phyloP scores from a whole-genome alignment of 2,888 invertebrate species.

The Stenoptilia bipunctidactyla region DNA sequence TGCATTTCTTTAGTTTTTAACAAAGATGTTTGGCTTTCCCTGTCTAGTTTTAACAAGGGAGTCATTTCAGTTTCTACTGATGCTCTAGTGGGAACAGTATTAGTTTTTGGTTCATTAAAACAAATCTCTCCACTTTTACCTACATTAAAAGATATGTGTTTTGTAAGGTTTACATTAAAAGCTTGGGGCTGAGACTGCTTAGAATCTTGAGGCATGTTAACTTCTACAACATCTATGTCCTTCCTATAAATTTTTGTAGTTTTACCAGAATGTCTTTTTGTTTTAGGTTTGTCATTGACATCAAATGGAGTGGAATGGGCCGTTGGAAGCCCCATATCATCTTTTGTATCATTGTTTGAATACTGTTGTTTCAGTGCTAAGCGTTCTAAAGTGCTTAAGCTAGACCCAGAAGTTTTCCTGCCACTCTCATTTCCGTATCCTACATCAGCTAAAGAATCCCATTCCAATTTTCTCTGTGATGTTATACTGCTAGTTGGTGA shows the following conservation, averaged over 20 bases:
- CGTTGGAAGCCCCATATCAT: slow-evolving; percentile 50
- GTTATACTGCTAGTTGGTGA: slow-evolving; percentile 83
- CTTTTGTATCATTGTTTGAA: slow-evolving; percentile 46
- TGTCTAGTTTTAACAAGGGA: slow-evolving; percentile 31
- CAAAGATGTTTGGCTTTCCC: slow-evolving; percentile 51
- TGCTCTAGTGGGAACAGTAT: slow-evolving; percentile 36
- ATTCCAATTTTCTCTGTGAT: slow-evolving; percentile 82
- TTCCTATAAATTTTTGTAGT: slow-evolving; percentile 46
- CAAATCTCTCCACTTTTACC: slow-evolving; percentile 45
- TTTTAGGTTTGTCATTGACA: slow-evolving; percentile 34
- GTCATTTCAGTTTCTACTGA: slow-evolving; percentile 22
- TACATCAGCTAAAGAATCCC: slow-evolving; percentile 91
- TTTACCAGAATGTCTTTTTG: slow-evolving; percentile 35
- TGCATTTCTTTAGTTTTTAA: slow-evolving; percentile 16
- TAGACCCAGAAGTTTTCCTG: slow-evolving; percentile 55
- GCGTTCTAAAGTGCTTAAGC: slow-evolving; percentile 74
- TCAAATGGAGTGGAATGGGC: slow-evolving; percentile 69
- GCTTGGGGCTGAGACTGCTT: slow-evolving; percentile 30
- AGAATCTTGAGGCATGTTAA: slow-evolving; percentile 39
- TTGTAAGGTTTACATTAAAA: slow-evolving; percentile 56
- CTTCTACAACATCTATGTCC: slow-evolving; percentile 46
- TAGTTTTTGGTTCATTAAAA: slow-evolving; percentile 34
- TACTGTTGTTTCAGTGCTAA: slow-evolving; percentile 69
- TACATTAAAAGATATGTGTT: slow-evolving; percentile 60
- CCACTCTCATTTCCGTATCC: slow-evolving; percentile 78